Conservation (phyloP, 2,888 invertebrate genomes). For the Apodemia mormo region DNA sequence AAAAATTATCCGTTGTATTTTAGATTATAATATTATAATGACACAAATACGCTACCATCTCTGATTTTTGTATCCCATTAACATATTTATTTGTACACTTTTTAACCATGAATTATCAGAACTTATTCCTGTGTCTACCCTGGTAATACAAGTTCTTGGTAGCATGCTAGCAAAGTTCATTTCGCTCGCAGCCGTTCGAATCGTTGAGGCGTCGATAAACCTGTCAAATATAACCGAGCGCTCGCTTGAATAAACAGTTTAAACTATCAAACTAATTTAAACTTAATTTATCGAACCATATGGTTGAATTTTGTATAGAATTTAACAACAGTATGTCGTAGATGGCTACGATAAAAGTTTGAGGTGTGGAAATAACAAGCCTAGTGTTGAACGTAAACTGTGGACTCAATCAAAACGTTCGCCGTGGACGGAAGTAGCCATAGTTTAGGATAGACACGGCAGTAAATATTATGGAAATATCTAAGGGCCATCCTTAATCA, state of each 20-base stretch:
- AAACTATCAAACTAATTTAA: conserved; percentile 16
- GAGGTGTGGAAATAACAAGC: conserved; percentile 59
- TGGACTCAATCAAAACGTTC: conserved; percentile 55
- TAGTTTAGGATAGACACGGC: conserved; percentile 2
- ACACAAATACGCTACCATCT: no score
- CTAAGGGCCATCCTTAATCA: not conserved
- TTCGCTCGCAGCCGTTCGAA: conserved; percentile 32
- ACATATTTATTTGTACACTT: no score
- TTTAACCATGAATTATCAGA: no score
- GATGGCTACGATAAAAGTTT: conserved; percentile 37
- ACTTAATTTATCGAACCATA: not conserved
- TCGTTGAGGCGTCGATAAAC: conserved; percentile 49
- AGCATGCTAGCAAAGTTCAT: conserved; percentile 22
- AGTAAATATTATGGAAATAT: not conserved
- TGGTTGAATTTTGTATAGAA: conserved; percentile 31
- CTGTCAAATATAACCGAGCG: conserved; percentile 50
- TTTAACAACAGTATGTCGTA: conserved; percentile 30
- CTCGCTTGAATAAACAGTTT: conserved; percentile 44
- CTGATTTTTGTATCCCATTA: no score
- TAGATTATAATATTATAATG: no score
- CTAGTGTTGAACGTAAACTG: conserved; percentile 56
- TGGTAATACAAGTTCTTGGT: not conserved
- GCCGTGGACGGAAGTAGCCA: conserved; percentile 28
- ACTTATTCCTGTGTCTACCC: not conserved
- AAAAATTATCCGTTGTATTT: no score